Percentiles rank a stretch among this genome's conserved stretches.
Conservation (phyloP, 1,140 invertebrate species). For the Mya arenaria region DNA sequence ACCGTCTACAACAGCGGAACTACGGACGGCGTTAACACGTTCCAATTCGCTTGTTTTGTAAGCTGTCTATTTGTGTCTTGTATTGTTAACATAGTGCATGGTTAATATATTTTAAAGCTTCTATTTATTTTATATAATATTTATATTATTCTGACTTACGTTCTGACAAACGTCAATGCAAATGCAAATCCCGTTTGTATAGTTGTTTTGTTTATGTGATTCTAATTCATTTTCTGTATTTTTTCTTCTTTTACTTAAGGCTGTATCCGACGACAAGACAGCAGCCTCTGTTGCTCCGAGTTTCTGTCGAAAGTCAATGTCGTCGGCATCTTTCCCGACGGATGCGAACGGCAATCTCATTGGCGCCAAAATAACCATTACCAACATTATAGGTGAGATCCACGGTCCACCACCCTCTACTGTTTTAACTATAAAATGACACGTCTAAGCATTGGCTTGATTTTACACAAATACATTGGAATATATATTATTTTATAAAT, state of each 20-base stretch:
- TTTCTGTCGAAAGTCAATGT: conserved; percentile 22
- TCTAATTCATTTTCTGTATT: neutral
- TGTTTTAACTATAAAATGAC: too few relatives aligned
- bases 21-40: conserved; percentile 10
- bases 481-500: too few relatives aligned
- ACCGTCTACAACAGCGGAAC: conserved; percentile 22
- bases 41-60: conserved; percentile 50
- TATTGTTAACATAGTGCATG: neutral
- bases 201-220: neutral
- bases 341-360: neutral
- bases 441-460: too few relatives aligned
- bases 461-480: too few relatives aligned
- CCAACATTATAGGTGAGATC: neutral
- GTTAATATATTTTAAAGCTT: neutral
- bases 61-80: neutral
- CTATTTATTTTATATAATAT: neutral
- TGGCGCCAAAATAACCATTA: neutral
- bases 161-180: neutral
- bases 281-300: conserved; percentile 31
- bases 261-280: conserved; percentile 11
- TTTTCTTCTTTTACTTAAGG: neutral
- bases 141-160: neutral
- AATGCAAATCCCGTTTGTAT: neutral
- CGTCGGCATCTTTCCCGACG: conserved; percentile 18
- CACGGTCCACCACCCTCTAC: too few relatives aligned